Percentiles rank a stretch among this genome's conserved stretches.
These are phyloP conservation scores for Phortica magna DNA, from an alignment of 2,888 invertebrate genomes.

Conservation along the genomic window DNA sequence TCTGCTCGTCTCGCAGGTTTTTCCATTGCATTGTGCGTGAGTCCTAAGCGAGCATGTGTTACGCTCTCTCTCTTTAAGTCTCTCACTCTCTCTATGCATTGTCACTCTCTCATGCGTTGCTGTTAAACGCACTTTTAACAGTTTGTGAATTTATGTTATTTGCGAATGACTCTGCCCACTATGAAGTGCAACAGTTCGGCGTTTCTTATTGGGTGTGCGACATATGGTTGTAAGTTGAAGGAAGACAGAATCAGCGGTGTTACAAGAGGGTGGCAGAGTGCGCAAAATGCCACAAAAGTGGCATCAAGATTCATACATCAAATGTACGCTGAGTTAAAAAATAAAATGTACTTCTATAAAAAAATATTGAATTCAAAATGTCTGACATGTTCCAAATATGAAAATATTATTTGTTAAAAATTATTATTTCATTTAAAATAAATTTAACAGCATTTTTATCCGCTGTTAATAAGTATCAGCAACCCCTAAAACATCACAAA, in stretches of 20 bases:
- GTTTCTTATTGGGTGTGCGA: neutral
- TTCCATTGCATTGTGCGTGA: too few relatives aligned
- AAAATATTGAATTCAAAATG: neutral
- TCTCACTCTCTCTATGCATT: too few relatives aligned
- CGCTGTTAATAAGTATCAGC: neutral
- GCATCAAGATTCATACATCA: too few relatives aligned
- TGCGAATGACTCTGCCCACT: too few relatives aligned
- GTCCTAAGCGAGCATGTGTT: too few relatives aligned
- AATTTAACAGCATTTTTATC: conserved; percentile 18
- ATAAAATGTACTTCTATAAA: neutral
- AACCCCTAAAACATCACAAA: neutral
- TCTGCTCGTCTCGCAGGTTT: too few relatives aligned
- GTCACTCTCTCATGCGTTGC: neutral
- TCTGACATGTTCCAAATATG: neutral
- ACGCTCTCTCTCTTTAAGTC: too few relatives aligned
- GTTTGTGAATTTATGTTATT: too few relatives aligned
- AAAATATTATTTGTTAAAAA: neutral
- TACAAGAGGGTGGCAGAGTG: too few relatives aligned
- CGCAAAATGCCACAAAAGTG: too few relatives aligned
- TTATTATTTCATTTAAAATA: neutral
- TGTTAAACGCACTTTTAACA: neutral
- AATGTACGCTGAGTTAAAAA: too few relatives aligned
- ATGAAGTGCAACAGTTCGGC: conserved; percentile 15
- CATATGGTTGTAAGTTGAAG: neutral
- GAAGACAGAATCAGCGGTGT: too few relatives aligned